Percentiles rank a stretch among this genome's conserved stretches.
These are phyloP conservation scores for Scophthalmus maximus DNA, from an alignment of 2,113 vertebrate genomes.

Conservation along the genomic window DNA sequence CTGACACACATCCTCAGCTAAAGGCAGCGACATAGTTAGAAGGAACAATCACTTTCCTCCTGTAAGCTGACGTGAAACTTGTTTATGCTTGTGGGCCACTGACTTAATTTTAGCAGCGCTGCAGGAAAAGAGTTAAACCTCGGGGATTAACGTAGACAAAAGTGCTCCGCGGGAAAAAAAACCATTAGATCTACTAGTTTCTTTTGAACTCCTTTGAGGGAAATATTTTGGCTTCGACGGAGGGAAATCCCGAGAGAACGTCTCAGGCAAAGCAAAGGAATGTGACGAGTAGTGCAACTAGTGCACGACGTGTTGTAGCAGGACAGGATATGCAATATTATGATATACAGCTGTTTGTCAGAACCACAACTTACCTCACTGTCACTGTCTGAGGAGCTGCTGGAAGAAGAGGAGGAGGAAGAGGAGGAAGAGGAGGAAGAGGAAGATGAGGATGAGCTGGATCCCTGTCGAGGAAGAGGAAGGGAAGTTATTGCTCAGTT, in stretches of 20 bases:
- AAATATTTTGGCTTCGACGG: neutral
- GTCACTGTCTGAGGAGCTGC: slow-evolving; percentile 74
- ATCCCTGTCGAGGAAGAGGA: slow-evolving; percentile 46
- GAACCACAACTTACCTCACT: slow-evolving; percentile 62
- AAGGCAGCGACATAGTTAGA: slow-evolving; percentile 13
- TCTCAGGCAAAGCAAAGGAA: neutral
- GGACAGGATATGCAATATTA: neutral
- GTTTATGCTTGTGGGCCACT: slow-evolving; percentile 8
- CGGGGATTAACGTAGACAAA: slow-evolving; percentile 36
- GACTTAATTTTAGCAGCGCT: slow-evolving; percentile 10
- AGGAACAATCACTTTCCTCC: neutral
- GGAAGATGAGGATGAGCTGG: slow-evolving; percentile 46
- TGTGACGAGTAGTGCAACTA: neutral
- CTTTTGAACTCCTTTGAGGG: neutral
- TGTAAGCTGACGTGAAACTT: slow-evolving; percentile 14
- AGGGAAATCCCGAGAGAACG: neutral
- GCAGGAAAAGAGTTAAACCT: neutral
- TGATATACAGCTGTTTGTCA: too few relatives aligned
- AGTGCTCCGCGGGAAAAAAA: neutral
- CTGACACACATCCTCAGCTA: slow-evolving; percentile 25
- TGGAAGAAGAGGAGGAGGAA: slow-evolving; percentile 60
- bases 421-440: slow-evolving; percentile 60
- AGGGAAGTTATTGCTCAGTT: slow-evolving; percentile 1
- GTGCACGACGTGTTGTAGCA: slow-evolving; percentile 22
- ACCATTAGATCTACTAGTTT: neutral